Evolutionary conservation across 2,888 invertebrate species (phyloP).

Genomic region (Sesia apiformis): DNA sequence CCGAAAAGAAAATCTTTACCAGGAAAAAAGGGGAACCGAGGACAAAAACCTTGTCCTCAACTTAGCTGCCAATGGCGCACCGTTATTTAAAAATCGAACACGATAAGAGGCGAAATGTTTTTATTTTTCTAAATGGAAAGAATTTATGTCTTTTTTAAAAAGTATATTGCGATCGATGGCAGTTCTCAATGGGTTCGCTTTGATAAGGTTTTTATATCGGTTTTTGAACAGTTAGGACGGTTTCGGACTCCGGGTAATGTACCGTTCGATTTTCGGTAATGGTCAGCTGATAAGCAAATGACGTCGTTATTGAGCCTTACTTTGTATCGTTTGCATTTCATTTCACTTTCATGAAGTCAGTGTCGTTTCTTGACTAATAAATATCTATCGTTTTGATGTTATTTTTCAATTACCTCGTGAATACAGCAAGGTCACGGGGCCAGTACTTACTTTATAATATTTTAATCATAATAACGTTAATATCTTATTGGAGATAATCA

Average conservation of each 20-base stretch:
- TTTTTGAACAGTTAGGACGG: constrained; percentile 36
- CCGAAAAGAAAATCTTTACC: constrained; percentile 68
- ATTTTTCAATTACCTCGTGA: too few species aligned
- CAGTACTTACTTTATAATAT: too few species aligned
- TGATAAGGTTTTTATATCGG: constrained; percentile 69
- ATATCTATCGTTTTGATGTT: neutral
- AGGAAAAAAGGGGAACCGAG: constrained; percentile 60
- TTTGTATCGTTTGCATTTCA: constrained; percentile 53
- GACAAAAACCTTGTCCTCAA: constrained; percentile 64
- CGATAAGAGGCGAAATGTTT: constrained; percentile 70
- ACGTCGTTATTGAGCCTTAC: constrained; percentile 65
- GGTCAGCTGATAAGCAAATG: constrained; percentile 75
- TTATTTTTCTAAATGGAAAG: constrained; percentile 67
- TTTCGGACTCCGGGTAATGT: constrained; percentile 68
- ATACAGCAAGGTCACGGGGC: too few species aligned
- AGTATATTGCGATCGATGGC: constrained; percentile 63
- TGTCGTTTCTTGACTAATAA: neutral
- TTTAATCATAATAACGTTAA: neutral
- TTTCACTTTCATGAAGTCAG: constrained; percentile 19
- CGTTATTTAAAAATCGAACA: constrained; percentile 73
- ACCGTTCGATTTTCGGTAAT: constrained; percentile 72
- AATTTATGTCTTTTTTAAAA: constrained; percentile 66
- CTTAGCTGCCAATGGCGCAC: constrained; percentile 62
- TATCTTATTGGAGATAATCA: constrained; percentile 36
- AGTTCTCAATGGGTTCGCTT: constrained; percentile 52